phyloP scores from a whole-genome alignment of 1,140 invertebrate genomes.

The Caenorhabditis latens region DNA sequence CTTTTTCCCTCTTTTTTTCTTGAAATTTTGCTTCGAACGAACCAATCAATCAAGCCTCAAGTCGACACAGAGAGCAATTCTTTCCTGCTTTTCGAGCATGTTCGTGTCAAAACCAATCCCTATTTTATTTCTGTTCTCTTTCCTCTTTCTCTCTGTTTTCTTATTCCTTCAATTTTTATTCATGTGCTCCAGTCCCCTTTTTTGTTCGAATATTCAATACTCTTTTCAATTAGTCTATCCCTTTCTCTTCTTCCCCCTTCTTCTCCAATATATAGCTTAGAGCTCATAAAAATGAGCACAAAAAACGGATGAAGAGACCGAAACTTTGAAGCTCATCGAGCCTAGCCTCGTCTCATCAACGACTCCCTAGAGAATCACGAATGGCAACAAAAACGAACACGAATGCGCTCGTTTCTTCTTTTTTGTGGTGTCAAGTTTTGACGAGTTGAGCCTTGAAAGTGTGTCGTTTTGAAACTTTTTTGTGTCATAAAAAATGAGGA shows the following conservation, averaged over 20 bases:
- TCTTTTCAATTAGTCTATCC: slow-evolving; percentile 20
- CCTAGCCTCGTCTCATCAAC: slow-evolving; percentile 15
- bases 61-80: slow-evolving; percentile 7
- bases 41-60: slow-evolving; percentile 34
- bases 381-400: slow-evolving; percentile 51
- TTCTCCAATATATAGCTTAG: background rate
- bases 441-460: slow-evolving; percentile 4
- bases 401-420: background rate
- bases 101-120: slow-evolving; percentile 52
- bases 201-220: slow-evolving; percentile 17
- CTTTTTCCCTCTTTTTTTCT: slow-evolving; percentile 2
- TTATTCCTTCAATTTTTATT: slow-evolving; percentile 8
- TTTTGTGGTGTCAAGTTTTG: slow-evolving; percentile 37
- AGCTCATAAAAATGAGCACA: slow-evolving; percentile 37
- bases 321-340: slow-evolving; percentile 48
- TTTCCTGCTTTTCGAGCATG: slow-evolving; percentile 12
- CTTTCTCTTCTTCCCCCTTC: background rate
- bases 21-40: slow-evolving; percentile 4
- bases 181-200: background rate
- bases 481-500: background rate
- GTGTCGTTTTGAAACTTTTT: slow-evolving; percentile 15
- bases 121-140: background rate
- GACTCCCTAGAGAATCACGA: slow-evolving; percentile 4
- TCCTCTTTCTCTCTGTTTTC: background rate
- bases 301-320: background rate